Evolutionary conservation across 2,888 invertebrate genomes (phyloP), one percentile per base, ranked within the genome.

Genomic region (Ophion obscuratus): DNA sequence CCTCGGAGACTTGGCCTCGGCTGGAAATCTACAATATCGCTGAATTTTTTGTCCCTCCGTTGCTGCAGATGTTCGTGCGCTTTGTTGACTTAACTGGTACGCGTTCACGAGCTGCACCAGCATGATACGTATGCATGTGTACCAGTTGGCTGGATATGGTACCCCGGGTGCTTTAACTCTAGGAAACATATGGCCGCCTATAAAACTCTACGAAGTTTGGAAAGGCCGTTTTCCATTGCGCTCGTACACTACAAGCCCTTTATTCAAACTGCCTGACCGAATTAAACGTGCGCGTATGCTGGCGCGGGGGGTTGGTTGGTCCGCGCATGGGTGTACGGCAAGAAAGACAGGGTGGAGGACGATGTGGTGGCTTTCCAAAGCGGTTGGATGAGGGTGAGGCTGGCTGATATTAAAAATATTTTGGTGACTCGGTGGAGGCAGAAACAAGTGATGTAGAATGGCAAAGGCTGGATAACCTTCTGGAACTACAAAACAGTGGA

Each of bases 181-280:
- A 24, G 75, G 31, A 82, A 85, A 85, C 81, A 82, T 82, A 85
- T 75, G 82, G 75, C 79, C 74, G 70, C 78, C 66, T 71, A 85
- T 85, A 85, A 85, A 85, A 82, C 81, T 74, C 75, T 17, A 31
- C 47, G 47, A 57, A 85, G 81, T 75, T 70, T 79, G 75, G 70
- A 70, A 79, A 85, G 75, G 81, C 75, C 59, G 59, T 67, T 64
- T 68, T 70, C 70, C 78, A 74, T 61, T 17, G 47, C 11, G 73
- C 66, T 73, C 40, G 76, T 67, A 47, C 76, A 75, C 75, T 24
- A 44, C 68, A 17, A 47, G 78, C 59, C 57, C 79, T 82, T 82
- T 82, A 78, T 78, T 79, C 75, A 79, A 70, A 79, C 78, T 47
- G 24, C 44, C 68, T 61, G 78, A 62, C 68, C 27, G 74, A 68